These are phyloP conservation scores for Samia ricini DNA, from an alignment of 1,140 invertebrate genomes.

Conservation along the genomic window DNA sequence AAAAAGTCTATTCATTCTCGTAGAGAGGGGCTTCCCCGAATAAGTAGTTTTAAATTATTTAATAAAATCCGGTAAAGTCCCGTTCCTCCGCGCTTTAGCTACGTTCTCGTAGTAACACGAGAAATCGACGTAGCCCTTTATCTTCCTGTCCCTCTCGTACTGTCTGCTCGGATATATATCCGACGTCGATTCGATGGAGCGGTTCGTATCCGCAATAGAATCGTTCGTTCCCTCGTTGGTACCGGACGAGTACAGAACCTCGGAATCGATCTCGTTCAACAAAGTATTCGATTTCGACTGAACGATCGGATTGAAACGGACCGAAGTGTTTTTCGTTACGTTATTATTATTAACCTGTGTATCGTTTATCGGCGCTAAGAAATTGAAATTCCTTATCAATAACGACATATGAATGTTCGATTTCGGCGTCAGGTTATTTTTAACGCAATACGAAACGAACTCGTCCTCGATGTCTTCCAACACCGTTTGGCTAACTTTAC, in stretches of 20 bases:
- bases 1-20: too few species aligned
- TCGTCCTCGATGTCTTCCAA: constrained; percentile 91
- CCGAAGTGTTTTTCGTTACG: constrained; percentile 62
- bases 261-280: constrained; percentile 61
- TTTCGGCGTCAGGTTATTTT: constrained; percentile 74
- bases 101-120: constrained; percentile 88
- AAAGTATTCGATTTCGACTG: constrained; percentile 72
- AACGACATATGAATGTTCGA: constrained; percentile 82
- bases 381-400: constrained; percentile 92
- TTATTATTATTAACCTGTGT: constrained; percentile 73
- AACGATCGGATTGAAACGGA: constrained; percentile 80
- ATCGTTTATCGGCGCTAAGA: constrained; percentile 82
- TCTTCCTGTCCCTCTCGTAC: constrained; percentile 80
- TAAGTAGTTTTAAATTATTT: too few species aligned
- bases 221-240: constrained; percentile 48
- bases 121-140: constrained; percentile 93
- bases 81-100: constrained; percentile 79
- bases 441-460: constrained; percentile 90
- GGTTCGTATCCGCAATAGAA: constrained; percentile 57
- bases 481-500: constrained; percentile 91
- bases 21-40: too few species aligned
- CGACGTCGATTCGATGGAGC: constrained; percentile 58
- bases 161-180: constrained; percentile 67
- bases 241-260: constrained; percentile 47
- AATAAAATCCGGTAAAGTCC: constrained; percentile 78